These are phyloP conservation scores for Accipiter cooperii DNA, from an alignment of 2,113 vertebrate species.

Conservation along the genomic window DNA sequence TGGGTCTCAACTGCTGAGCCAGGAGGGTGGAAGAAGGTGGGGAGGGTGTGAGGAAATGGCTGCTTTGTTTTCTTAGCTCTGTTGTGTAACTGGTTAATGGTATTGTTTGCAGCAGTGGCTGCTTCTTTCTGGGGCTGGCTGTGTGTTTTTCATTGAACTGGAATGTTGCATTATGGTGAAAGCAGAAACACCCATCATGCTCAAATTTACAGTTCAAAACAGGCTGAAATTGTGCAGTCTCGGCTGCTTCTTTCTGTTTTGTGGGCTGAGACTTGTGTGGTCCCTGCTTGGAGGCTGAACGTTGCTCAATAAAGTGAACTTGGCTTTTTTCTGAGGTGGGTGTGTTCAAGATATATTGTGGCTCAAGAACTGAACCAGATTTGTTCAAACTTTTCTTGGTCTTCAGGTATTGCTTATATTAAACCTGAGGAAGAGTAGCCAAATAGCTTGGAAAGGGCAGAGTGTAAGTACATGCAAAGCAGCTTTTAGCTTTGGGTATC, in stretches of 20 bases:
- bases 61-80: slow-evolving; percentile 29
- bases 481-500: not conserved
- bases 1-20: not conserved
- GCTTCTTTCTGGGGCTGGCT: not conserved
- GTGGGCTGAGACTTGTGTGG: not conserved
- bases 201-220: not conserved
- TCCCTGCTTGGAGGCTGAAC: not conserved
- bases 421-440: not conserved
- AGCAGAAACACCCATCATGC: not conserved
- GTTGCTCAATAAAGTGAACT: not conserved
- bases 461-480: not conserved
- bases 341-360: not conserved
- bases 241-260: not conserved
- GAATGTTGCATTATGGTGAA: not conserved
- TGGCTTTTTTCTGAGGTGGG: not conserved
- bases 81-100: slow-evolving; percentile 33
- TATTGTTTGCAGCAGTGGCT: not conserved
- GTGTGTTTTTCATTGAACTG: not conserved
- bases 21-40: not conserved
- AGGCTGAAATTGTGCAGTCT: not conserved
- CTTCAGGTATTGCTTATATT: not conserved
- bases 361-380: not conserved
- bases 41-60: not conserved
- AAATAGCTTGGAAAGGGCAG: not conserved
- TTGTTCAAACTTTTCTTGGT: not conserved